Evolutionary conservation across 2,797 vertebrate genomes (phyloP).

Genomic region (Natrix natrix): DNA sequence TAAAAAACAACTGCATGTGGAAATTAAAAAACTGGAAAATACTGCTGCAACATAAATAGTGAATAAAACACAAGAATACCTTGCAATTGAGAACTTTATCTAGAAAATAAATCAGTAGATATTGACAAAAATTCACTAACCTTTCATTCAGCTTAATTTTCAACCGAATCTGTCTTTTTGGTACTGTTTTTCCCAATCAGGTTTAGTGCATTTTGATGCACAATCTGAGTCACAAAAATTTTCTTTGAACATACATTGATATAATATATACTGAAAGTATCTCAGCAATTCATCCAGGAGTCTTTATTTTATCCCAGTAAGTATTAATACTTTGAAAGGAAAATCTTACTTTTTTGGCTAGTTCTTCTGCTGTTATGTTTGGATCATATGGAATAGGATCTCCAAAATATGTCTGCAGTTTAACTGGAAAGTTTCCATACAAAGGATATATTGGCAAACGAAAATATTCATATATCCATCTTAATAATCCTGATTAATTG

Average conservation of each 20-base stretch:
- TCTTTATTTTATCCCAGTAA: neutral
- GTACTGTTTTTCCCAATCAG: neutral
- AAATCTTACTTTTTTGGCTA: conserved; percentile 85
- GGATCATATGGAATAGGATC: conserved; percentile 94
- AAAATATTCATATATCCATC: conserved; percentile 85
- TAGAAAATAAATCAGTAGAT: neutral
- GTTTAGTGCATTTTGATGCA: neutral
- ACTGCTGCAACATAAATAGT: neutral
- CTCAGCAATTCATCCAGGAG: neutral
- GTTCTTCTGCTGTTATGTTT: conserved; percentile 80
- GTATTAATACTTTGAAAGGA: neutral
- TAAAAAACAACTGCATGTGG: neutral
- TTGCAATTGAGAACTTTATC: neutral
- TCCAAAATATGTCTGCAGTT: conserved; percentile 91
- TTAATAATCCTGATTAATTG: conserved; percentile 79
- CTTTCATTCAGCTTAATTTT: neutral
- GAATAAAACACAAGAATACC: neutral
- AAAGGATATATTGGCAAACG: conserved; percentile 84
- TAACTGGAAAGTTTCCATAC: conserved; percentile 96
- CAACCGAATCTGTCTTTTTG: neutral
- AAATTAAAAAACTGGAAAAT: neutral
- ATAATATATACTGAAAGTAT: neutral
- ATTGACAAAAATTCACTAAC: neutral
- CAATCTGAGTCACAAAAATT: neutral
- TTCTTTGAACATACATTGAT: neutral